A percentile compares a stretch with the other conserved stretches of the same genome.
Evolutionary conservation across 2,113 vertebrate genomes (phyloP).

Genomic region (Oreocharis arfaki): DNA sequence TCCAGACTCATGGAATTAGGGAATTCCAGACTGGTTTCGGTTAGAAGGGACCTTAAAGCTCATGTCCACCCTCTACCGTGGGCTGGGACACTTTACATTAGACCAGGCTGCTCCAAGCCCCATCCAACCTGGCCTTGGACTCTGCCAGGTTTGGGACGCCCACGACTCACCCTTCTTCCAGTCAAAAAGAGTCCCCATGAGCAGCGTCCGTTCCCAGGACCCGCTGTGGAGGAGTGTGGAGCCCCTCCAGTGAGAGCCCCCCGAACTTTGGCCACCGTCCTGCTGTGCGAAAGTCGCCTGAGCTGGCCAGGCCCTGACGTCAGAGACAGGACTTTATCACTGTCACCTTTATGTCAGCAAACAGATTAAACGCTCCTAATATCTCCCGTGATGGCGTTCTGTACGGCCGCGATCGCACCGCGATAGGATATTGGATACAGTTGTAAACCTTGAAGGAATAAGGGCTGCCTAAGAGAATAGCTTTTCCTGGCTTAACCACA

Average conservation of each 20-base stretch:
- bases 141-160: fast-evolving
- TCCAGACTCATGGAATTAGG: too few species aligned
- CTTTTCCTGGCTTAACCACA: constrained; percentile 81
- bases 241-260: not conserved
- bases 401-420: constrained; percentile 80
- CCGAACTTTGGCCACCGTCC: not conserved
- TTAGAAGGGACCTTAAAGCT: not conserved
- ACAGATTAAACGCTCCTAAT: constrained; percentile 76
- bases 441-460: constrained; percentile 87
- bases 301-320: constrained; percentile 56
- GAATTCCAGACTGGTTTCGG: not conserved
- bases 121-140: not conserved
- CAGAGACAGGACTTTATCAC: constrained; percentile 78
- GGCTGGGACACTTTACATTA: not conserved
- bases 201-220: fast-evolving
- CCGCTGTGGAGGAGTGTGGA: not conserved
- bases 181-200: fast-evolving
- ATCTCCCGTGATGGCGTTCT: constrained; percentile 81
- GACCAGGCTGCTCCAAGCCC: not conserved
- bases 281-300: not conserved
- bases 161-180: not conserved
- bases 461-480: constrained; percentile 85
- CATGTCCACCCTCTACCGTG: not conserved
- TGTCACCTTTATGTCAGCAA: constrained; percentile 87
- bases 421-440: constrained; percentile 89